A percentile compares a stretch with the other conserved stretches of the same genome.
Conservation (phyloP, 1,140 invertebrate genomes). For the Subanguina moxae region DNA sequence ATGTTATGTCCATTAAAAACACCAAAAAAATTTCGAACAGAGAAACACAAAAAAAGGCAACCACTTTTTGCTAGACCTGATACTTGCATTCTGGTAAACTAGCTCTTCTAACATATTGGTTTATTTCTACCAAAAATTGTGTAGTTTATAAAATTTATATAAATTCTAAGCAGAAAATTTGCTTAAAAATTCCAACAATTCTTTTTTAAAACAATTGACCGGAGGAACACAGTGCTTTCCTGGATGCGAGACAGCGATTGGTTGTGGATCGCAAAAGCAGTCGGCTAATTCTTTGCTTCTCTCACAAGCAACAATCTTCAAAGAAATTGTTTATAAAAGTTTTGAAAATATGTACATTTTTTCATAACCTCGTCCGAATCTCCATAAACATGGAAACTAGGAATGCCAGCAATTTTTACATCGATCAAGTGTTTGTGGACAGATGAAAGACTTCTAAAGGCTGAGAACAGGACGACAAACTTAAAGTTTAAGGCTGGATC, state of each 20-base stretch:
- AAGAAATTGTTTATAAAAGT: constrained; percentile 12
- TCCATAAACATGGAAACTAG: constrained; percentile 24
- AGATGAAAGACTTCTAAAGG: constrained; percentile 23
- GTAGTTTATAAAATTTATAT: background rate
- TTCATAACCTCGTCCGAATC: constrained; percentile 12
- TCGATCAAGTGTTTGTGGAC: constrained; percentile 10
- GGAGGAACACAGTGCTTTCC: constrained; percentile 25
- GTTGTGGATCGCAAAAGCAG: background rate
- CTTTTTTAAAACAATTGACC: background rate
- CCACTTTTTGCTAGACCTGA: too few species aligned
- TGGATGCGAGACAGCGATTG: constrained; percentile 8
- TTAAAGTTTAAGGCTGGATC: constrained; percentile 1
- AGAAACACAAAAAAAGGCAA: too few species aligned
- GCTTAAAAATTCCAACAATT: constrained; percentile 11
- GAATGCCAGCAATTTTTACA: constrained; percentile 11
- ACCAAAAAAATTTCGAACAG: too few species aligned
- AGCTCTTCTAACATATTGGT: too few species aligned
- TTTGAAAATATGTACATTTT: background rate
- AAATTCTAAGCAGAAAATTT: background rate
- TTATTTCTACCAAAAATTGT: background rate
- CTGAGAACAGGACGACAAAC: constrained; percentile 21
- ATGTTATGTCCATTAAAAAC: too few species aligned
- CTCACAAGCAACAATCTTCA: constrained; percentile 10
- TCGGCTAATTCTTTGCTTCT: constrained; percentile 15
- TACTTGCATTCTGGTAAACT: too few species aligned